Percentiles rank a stretch among this genome's conserved stretches.
Evolutionary conservation across 2,113 vertebrate species (phyloP).

Genomic region (Xenus cinereus): DNA sequence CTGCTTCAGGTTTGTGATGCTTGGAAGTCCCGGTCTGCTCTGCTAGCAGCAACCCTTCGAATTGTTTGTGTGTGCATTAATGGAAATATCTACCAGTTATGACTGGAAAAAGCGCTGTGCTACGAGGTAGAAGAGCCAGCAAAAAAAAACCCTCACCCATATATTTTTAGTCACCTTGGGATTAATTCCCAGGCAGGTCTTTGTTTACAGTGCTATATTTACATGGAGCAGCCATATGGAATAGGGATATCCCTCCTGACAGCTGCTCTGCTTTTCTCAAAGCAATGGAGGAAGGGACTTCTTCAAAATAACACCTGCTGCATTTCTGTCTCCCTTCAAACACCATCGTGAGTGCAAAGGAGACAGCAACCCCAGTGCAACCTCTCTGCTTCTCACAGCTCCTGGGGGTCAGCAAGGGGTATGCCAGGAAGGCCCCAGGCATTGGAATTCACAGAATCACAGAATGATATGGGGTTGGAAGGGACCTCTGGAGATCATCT

Average conservation of each 20-base stretch:
- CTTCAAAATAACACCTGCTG: background rate
- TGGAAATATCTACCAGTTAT: background rate
- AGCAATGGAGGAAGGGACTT: background rate
- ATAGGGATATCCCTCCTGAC: background rate
- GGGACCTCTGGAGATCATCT: too few species aligned
- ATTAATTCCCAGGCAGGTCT: slow-evolving; percentile 3
- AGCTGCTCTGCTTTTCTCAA: background rate
- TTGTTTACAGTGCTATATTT: slow-evolving; percentile 15
- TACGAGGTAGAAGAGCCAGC: background rate
- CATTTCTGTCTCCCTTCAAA: background rate
- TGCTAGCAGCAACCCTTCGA: background rate
- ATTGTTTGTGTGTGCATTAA: background rate
- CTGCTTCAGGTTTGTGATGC: background rate
- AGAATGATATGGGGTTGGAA: too few species aligned
- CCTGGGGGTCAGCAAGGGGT: rapidly evolving
- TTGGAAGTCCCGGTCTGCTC: background rate
- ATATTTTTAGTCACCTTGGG: background rate
- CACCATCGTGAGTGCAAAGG: background rate
- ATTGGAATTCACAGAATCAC: background rate
- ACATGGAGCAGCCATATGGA: background rate
- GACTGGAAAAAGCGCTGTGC: background rate
- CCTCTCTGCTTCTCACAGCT: background rate
- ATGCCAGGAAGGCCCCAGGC: background rate
- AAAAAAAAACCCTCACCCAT: background rate
- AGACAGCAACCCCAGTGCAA: background rate